Base-by-base conservation (phyloP, 1,140 invertebrate species). In the Magallana ariakensis region DNA sequence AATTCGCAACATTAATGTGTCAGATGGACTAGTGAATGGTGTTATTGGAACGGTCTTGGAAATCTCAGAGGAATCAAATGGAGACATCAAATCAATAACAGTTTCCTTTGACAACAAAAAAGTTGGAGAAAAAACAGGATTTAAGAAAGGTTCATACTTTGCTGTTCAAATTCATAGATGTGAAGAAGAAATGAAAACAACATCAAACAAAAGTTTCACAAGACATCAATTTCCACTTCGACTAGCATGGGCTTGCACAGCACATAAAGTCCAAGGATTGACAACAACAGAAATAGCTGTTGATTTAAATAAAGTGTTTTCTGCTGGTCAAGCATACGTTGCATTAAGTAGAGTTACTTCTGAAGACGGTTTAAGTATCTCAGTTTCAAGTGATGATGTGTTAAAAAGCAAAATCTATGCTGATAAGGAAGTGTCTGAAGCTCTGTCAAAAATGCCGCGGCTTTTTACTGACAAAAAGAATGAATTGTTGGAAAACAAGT, bases 11-110 rank as follows among this genome's bases (percentile, higher is more conserved):
- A 70, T 86, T 46, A 16, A 57, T 66, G 57, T 75, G 13, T 54
- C 57, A 19, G 80, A 86, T 86, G 85, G 85, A 66, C 80, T 86
- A 16, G 85, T 86, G 16, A 86, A 86, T 66, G 85, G 85, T 8
- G 85, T 57, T 8, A 62, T 58, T 82, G 80, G 85, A 60, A 83
- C 56, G 56, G 85, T 75, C 10, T 10, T 60, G 1, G 22, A 84
- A 60, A n/a, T 84, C 19, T 54, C 58, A 15, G 19, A 54, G 19
- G 83, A 84, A 9, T 13, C 16, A 2, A 22, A 58, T 58, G 33
- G 7, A 16, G 56, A 58, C 16, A 33, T 84, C 16, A 57, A 84
- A 46, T n/a, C 11, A 15, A 56, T 84, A 56, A 56, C 56, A 57
- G 19, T 84, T 60, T 84, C 55, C 46, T 84, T 84, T 58, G 83